Percentiles rank a stretch among this genome's conserved stretches.
Conservation (phyloP, 2,113 vertebrate genomes). For the Phasianus colchicus region DNA sequence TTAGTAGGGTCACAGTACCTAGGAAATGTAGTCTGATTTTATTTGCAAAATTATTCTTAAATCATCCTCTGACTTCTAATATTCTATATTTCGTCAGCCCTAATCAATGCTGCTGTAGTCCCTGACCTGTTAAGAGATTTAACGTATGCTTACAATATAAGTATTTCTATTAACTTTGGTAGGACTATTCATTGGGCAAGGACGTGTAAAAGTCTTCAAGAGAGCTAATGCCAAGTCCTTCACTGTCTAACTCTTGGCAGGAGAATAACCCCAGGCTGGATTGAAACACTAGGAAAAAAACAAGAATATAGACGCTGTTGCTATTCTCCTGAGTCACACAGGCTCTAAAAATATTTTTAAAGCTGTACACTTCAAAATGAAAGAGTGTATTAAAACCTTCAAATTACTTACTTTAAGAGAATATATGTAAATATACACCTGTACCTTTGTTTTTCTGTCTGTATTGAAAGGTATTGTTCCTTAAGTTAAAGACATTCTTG, state of each 20-base stretch:
- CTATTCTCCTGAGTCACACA: constrained; percentile 11
- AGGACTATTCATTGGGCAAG: neutral
- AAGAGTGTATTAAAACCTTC: neutral
- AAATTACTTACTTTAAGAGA: neutral
- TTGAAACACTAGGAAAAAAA: neutral
- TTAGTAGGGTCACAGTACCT: neutral
- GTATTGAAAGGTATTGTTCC: neutral
- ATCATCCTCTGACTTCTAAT: neutral
- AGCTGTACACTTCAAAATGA: neutral
- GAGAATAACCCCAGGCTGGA: neutral
- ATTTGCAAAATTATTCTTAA: neutral
- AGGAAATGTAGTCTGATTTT: neutral
- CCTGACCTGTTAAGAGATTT: neutral
- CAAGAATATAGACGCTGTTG: neutral
- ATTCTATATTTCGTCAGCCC: neutral
- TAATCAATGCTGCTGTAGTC: neutral
- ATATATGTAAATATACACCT: neutral
- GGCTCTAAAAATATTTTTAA: neutral
- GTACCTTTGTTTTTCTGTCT: neutral
- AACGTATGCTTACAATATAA: neutral
- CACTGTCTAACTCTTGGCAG: constrained; percentile 4
- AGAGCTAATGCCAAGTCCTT: constrained; percentile 28
- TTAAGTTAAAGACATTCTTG: constrained; percentile 1
- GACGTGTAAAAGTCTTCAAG: neutral
- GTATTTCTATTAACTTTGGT: neutral